A percentile compares a stretch with the other conserved stretches of the same genome.
phyloP scores from a whole-genome alignment of 2,888 invertebrate genomes.

The Xestia ashworthii region DNA sequence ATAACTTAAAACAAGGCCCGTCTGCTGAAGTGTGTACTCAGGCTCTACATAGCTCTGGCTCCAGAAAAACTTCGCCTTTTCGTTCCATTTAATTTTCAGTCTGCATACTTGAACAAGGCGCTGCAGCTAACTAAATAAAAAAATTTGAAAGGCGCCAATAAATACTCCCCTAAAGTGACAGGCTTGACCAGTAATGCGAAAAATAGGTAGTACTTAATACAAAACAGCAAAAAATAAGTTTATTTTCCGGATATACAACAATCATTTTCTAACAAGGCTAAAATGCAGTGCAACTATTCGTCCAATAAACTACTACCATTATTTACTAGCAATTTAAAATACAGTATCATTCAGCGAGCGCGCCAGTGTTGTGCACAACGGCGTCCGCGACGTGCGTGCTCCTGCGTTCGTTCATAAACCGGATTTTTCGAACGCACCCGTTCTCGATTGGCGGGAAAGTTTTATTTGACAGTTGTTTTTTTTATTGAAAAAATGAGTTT shows the following conservation, averaged over 20 bases:
- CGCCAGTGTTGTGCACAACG: slow-evolving; percentile 78
- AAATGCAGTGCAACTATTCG: slow-evolving; percentile 65
- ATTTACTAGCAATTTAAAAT: slow-evolving; percentile 75
- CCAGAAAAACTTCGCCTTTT: slow-evolving; percentile 6
- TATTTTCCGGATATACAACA: slow-evolving; percentile 66
- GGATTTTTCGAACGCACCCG: slow-evolving; percentile 71
- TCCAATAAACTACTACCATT: slow-evolving; percentile 69
- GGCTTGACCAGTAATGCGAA: slow-evolving; percentile 45
- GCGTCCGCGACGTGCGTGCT: slow-evolving; percentile 81
- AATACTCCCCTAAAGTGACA: slow-evolving; percentile 54
- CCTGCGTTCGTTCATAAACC: slow-evolving; percentile 62
- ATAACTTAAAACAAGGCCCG: neutral
- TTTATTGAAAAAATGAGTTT: slow-evolving; percentile 82
- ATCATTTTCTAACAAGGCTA: slow-evolving; percentile 68
- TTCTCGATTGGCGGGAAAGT: slow-evolving; percentile 81
- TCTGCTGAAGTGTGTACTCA: slow-evolving; percentile 5
- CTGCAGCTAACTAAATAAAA: slow-evolving; percentile 38
- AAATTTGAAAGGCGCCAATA: slow-evolving; percentile 32
- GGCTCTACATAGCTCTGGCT: slow-evolving; percentile 1
- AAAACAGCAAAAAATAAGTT: slow-evolving; percentile 44
- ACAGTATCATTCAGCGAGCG: slow-evolving; percentile 71
- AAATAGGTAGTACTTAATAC: slow-evolving; percentile 38
- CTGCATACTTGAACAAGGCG: slow-evolving; percentile 6
- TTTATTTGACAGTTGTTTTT: slow-evolving; percentile 65
- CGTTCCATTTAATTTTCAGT: slow-evolving; percentile 24